Evolutionary conservation across 2,797 vertebrate genomes (phyloP).

Genomic region (Gadopsis marmoratus): DNA sequence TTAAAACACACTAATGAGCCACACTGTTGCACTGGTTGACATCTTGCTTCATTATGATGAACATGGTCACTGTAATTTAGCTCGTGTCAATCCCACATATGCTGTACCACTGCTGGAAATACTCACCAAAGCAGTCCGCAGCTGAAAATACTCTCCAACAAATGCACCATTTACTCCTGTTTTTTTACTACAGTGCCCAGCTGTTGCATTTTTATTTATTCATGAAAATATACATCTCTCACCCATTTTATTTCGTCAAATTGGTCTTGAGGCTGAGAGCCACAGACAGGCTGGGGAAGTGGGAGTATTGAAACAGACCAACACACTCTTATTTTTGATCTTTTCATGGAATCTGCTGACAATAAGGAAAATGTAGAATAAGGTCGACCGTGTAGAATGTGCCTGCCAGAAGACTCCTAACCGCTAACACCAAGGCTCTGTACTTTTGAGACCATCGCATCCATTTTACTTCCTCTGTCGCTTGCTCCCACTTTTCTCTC

Average conservation of each 20-base stretch:
- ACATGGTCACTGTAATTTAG: not conserved
- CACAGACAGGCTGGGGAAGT: conserved; percentile 44
- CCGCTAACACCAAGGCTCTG: not conserved
- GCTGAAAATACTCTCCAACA: not conserved
- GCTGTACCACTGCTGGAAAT: not conserved
- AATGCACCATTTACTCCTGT: not conserved
- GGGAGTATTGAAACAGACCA: conserved; percentile 19
- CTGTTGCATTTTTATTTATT: not conserved
- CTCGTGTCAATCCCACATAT: not conserved
- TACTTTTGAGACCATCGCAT: not conserved
- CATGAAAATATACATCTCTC: not conserved
- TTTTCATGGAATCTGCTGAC: conserved; percentile 33
- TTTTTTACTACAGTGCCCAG: not conserved
- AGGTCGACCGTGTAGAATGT: not conserved
- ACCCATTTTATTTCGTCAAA: not conserved
- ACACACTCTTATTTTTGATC: conserved; percentile 16
- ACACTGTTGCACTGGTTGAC: not conserved
- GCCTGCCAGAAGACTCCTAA: not conserved
- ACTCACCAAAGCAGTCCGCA: not conserved
- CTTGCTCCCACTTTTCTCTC: not conserved
- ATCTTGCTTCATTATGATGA: not conserved
- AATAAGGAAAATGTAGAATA: conserved; percentile 41
- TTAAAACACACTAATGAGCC: not conserved
- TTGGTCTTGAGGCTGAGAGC: not conserved
- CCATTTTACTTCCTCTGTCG: not conserved